Evolutionary conservation across 2,113 vertebrate genomes (phyloP).

Genomic region (Calypte anna): DNA sequence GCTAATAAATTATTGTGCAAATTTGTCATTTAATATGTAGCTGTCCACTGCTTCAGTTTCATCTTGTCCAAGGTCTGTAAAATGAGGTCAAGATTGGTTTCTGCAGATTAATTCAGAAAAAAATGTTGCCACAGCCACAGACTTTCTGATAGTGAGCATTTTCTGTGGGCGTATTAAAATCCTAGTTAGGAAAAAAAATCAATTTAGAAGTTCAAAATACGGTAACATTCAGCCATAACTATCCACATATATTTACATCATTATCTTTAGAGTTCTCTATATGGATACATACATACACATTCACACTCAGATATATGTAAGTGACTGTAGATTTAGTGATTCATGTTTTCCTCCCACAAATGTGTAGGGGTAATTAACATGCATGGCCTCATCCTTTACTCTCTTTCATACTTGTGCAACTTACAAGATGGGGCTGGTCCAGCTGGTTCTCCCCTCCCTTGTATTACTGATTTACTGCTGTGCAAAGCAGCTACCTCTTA

Average conservation of each 20-base stretch:
- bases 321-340: background rate
- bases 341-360: background rate
- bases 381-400: background rate
- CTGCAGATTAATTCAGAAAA: constrained; percentile 1
- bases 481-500: background rate
- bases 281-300: background rate
- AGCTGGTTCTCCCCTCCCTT: background rate
- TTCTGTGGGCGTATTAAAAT: background rate
- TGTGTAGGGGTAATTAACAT: background rate
- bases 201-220: background rate
- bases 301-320: background rate
- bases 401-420: no score
- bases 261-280: background rate
- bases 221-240: background rate
- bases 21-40: background rate
- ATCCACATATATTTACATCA: background rate
- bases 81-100: constrained; percentile 4
- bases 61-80: constrained; percentile 12
- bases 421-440: background rate
- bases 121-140: background rate
- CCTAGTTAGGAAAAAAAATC: background rate
- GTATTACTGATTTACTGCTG: background rate
- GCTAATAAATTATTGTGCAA: background rate
- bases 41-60: constrained; percentile 12
- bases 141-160: background rate